Conservation (phyloP, 2,888 invertebrate species). For the Apodemia hepburni region DNA sequence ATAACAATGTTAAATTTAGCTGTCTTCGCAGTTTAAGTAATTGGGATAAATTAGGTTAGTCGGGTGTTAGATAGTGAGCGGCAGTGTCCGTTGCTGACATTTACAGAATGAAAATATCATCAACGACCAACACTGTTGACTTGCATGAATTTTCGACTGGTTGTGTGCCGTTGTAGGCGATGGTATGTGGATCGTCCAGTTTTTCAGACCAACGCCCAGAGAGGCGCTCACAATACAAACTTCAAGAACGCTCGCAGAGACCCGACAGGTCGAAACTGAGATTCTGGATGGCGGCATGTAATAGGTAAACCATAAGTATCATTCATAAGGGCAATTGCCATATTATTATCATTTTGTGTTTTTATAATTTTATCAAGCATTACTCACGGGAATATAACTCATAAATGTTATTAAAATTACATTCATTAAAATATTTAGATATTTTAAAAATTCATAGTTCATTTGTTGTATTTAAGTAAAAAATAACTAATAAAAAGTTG, state of each 20-base stretch:
- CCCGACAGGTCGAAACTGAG: conserved; percentile 68
- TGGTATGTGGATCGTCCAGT: conserved; percentile 80
- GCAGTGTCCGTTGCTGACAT: conserved; percentile 76
- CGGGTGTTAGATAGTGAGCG: conserved; percentile 56
- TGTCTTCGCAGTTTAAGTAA: conserved; percentile 57
- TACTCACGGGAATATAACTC: conserved; percentile 12
- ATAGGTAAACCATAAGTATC: conserved; percentile 80
- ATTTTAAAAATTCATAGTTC: too few species aligned
- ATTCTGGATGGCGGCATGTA: conserved; percentile 73
- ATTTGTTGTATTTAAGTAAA: too few species aligned
- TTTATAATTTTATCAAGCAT: conserved; percentile 33
- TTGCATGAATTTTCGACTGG: conserved; percentile 60
- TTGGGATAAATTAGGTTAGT: conserved; percentile 47
- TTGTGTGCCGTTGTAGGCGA: conserved; percentile 76
- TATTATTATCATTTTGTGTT: conserved; percentile 52
- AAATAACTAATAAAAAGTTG: too few species aligned
- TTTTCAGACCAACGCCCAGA: conserved; percentile 77
- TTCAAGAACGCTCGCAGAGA: conserved; percentile 63
- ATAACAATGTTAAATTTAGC: conserved; percentile 40
- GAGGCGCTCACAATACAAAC: conserved; percentile 72
- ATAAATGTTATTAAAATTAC: conserved; percentile 2
- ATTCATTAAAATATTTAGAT: neutral
- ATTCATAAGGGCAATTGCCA: conserved; percentile 73
- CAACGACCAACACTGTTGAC: conserved; percentile 70
- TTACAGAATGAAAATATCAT: conserved; percentile 68